A percentile compares a stretch with the other conserved stretches of the same genome.
These are phyloP conservation scores for Pteronura brasiliensis DNA, from an alignment of 2,113 vertebrate species.

Conservation along the genomic window DNA sequence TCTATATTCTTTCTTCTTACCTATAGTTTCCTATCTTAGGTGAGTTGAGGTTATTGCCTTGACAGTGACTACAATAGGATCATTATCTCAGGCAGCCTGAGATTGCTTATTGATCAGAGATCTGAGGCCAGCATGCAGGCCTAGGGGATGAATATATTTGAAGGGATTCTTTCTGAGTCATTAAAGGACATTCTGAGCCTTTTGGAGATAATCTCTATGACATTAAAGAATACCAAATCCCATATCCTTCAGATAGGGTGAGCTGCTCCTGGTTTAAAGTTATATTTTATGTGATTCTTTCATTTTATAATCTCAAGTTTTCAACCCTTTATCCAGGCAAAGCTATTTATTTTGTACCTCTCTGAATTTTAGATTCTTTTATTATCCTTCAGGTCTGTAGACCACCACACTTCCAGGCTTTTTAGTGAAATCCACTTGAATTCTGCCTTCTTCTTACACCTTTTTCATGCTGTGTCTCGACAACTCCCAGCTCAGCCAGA, in stretches of 20 bases:
- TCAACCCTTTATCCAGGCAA: not conserved
- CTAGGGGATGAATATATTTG: not conserved
- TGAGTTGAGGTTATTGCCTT: not conserved
- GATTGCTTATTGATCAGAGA: conserved; percentile 32
- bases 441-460: not conserved
- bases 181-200: not conserved
- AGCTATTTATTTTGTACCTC: not conserved
- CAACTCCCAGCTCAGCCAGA: not conserved
- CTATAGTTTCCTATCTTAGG: not conserved
- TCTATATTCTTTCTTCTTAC: not conserved
- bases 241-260: not conserved
- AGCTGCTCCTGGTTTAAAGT: not conserved
- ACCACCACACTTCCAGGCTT: not conserved
- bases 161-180: conserved; percentile 23
- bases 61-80: not conserved
- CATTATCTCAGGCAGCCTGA: conserved; percentile 3
- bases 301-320: not conserved
- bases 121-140: not conserved
- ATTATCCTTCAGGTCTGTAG: not conserved
- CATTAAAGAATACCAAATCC: not conserved
- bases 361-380: not conserved
- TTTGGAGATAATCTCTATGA: not conserved
- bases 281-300: not conserved
- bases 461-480: not conserved
- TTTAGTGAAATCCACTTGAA: not conserved